Evolutionary conservation across 1,140 invertebrate genomes (phyloP), one percentile per base, ranked within the genome.

Genomic region (Dufourea novaeangliae): DNA sequence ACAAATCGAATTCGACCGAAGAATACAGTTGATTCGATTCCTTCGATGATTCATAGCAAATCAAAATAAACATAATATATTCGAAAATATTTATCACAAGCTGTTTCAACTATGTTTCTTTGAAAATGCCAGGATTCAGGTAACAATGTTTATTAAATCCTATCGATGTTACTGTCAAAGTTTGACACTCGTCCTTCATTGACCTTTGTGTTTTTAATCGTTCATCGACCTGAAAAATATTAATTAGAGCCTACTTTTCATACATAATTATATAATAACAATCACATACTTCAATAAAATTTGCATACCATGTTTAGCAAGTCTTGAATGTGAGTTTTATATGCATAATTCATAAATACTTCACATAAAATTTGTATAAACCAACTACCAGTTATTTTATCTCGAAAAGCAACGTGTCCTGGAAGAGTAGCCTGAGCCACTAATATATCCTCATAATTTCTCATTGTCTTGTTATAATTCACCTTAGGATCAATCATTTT

Each of bases 281-380:
- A 39, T 74, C 61, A 22, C 12, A 64, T 50, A 6, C 37, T 27
- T 32, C 44, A 25, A 20, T 5, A 68, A 25, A 39, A 54, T 32
- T 34, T 54, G 27, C 5, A 79, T 78, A 96, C 95, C 80, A 94
- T 93, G 79, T 93, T 94, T 54, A 97, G 92, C 80, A 97, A 93
- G 84, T 95, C 93, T 78, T 94, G 93, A 27, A 97, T 84, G 86
- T 95, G 93, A 39, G 91, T 92, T 81, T 94, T 90, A 83, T 94
- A 92, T 11, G 96, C 96, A 84, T 95, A 90, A 57, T 94, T 93
- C 91, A 96, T 96, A 87, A 97, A 96, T 75, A 95, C 93, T 86
- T 95, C 92, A 90, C 96, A 97, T 61, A 97, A 91, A 68, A 94
- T 93, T 87, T 96, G 95, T 67, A 97, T 95, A 86, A 96, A 97